These are phyloP conservation scores for Plutomurus gul DNA, from an alignment of 1,140 invertebrate genomes.

Conservation along the genomic window DNA sequence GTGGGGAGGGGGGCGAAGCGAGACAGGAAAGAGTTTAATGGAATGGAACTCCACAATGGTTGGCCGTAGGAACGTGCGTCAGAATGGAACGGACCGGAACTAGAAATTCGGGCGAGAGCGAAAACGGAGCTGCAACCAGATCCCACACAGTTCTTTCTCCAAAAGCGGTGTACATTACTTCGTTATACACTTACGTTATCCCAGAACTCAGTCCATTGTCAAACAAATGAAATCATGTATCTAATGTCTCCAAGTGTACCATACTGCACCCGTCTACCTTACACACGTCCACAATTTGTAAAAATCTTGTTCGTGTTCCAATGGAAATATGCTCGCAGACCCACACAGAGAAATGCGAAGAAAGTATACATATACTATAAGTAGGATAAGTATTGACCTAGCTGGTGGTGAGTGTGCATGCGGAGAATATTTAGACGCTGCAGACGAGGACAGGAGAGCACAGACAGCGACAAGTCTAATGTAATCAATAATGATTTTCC, in stretches of 20 bases:
- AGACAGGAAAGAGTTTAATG: slow-evolving; percentile 27
- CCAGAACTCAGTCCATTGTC: too few relatives aligned
- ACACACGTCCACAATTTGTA: too few relatives aligned
- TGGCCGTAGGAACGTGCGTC: background rate
- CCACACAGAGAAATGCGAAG: too few relatives aligned
- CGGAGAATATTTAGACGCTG: background rate
- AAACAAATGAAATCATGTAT: too few relatives aligned
- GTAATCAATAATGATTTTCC: slow-evolving; percentile 13
- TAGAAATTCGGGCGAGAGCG: slow-evolving; percentile 18
- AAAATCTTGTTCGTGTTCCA: too few relatives aligned
- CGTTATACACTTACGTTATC: background rate
- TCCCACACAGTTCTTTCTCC: background rate
- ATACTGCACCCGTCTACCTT: too few relatives aligned
- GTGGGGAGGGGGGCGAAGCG: background rate
- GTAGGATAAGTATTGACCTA: too few relatives aligned
- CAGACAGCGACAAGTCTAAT: background rate
- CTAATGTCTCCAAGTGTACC: too few relatives aligned
- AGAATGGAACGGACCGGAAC: slow-evolving; percentile 21
- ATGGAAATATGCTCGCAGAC: too few relatives aligned
- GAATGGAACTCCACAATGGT: slow-evolving; percentile 28
- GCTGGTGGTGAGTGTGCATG: background rate
- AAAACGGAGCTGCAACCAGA: background rate
- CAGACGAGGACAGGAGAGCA: background rate
- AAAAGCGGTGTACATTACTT: background rate
- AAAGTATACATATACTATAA: too few relatives aligned